Conservation (phyloP, 2,888 invertebrate species). For the Microchrysa polita region DNA sequence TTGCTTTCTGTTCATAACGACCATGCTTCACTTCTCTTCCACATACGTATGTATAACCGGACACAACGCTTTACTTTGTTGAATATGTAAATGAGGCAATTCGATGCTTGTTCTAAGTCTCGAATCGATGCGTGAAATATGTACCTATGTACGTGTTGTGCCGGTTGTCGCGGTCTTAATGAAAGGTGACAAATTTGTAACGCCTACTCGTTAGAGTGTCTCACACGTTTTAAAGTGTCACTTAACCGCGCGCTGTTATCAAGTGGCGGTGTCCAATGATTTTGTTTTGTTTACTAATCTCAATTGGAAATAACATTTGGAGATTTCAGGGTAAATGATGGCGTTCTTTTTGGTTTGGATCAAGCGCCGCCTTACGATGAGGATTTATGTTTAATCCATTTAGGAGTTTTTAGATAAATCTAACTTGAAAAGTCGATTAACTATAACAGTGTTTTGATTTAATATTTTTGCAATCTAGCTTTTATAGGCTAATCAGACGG, state of each 20-base stretch:
- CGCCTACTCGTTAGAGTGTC: conserved; percentile 35
- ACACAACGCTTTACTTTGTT: conserved; percentile 13
- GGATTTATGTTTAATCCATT: too few relatives aligned
- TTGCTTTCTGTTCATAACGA: too few relatives aligned
- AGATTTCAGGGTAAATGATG: not conserved
- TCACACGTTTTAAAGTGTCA: conserved; percentile 25
- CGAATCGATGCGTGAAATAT: conserved; percentile 29
- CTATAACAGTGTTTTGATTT: too few relatives aligned
- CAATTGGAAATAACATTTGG: conserved; percentile 14
- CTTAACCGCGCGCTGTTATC: conserved; percentile 35
- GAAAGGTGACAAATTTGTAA: conserved; percentile 46
- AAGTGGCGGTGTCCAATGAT: conserved; percentile 31
- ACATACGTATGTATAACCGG: too few relatives aligned
- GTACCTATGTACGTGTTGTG: too few relatives aligned
- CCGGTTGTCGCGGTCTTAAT: conserved; percentile 31
- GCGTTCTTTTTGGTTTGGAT: not conserved
- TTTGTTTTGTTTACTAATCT: conserved; percentile 31
- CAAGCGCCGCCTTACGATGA: not conserved
- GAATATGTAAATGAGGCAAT: conserved; percentile 42
- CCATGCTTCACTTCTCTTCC: conserved; percentile 24
- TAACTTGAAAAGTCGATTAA: too few relatives aligned
- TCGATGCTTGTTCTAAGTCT: not conserved
- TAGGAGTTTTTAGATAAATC: too few relatives aligned
- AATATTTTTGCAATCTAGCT: too few relatives aligned
- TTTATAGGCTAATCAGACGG: too few relatives aligned